A percentile compares a stretch with the other conserved stretches of the same genome.
Evolutionary conservation across 2,113 vertebrate species (phyloP).

Genomic region (Prionailurus bengalensis): DNA sequence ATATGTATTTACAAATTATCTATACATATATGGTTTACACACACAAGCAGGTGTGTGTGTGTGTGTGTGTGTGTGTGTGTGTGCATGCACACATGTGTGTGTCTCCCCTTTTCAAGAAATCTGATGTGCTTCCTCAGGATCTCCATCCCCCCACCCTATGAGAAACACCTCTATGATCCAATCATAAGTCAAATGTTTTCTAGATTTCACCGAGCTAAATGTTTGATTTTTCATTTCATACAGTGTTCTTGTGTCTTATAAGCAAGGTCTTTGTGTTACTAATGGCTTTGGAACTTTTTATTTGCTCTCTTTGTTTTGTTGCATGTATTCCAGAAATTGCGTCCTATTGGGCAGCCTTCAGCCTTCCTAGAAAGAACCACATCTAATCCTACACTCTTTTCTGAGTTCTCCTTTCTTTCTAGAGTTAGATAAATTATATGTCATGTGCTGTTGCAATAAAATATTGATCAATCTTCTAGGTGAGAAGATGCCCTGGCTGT

Average conservation of each 20-base stretch:
- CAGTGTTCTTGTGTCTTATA: not conserved
- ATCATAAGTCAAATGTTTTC: not conserved
- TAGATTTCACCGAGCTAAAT: not conserved
- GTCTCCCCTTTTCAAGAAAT: not conserved
- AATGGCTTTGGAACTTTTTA: not conserved
- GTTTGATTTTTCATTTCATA: not conserved
- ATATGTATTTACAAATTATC: not conserved
- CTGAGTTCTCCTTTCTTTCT: not conserved
- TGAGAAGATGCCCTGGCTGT: not conserved
- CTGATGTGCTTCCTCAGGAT: not conserved
- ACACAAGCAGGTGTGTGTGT: not conserved
- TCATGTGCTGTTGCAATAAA: fast-evolving
- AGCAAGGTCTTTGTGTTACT: not conserved
- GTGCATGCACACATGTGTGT: too few relatives aligned
- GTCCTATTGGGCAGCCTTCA: not conserved
- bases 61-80: not conserved
- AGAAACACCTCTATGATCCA: not conserved
- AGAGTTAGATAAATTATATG: not conserved
- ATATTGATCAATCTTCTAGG: not conserved
- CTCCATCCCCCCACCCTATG: not conserved
- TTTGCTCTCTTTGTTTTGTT: not conserved
- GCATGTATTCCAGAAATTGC: not conserved
- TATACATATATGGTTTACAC: too few relatives aligned
- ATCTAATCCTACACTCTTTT: not conserved
- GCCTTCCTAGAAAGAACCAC: not conserved